These are phyloP conservation scores for Sclerodermus sp. DNA, from an alignment of 2,888 invertebrate species.

Conservation along the genomic window DNA sequence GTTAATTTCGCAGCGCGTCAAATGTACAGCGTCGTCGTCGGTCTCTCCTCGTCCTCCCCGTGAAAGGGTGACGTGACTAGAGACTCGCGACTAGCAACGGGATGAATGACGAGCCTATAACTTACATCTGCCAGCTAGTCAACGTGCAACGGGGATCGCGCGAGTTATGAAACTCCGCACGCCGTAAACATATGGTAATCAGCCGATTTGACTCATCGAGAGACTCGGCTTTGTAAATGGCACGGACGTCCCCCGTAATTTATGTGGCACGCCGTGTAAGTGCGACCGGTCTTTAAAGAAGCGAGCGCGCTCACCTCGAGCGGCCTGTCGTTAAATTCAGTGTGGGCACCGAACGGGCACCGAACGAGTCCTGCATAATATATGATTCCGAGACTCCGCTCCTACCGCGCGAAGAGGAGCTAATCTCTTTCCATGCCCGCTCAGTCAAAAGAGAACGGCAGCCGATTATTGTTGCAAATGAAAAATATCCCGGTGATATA, in stretches of 20 bases:
- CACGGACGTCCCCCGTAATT: slow-evolving; percentile 40
- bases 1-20: no score
- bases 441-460: no score
- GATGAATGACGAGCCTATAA: slow-evolving; percentile 30
- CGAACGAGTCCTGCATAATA: neutral
- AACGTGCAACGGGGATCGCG: slow-evolving; percentile 1
- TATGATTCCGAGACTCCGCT: neutral
- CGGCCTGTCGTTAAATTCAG: slow-evolving; percentile 42
- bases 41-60: no score
- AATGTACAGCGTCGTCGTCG: no score
- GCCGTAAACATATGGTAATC: slow-evolving; percentile 37
- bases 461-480: no score
- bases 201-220: slow-evolving; percentile 40
- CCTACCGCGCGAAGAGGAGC: no score
- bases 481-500: no score
- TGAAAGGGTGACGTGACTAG: no score
- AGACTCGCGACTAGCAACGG: neutral
- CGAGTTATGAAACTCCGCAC: slow-evolving; percentile 20
- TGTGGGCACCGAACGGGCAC: slow-evolving; percentile 23
- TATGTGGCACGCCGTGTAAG: slow-evolving; percentile 37
- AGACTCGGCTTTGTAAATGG: slow-evolving; percentile 42
- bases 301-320: slow-evolving; percentile 34
- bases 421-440: no score
- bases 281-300: slow-evolving; percentile 21
- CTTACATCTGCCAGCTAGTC: slow-evolving; percentile 19